These are phyloP conservation scores for Phalacrocorax aristotelis DNA, from an alignment of 2,113 vertebrate genomes.

Conservation along the genomic window DNA sequence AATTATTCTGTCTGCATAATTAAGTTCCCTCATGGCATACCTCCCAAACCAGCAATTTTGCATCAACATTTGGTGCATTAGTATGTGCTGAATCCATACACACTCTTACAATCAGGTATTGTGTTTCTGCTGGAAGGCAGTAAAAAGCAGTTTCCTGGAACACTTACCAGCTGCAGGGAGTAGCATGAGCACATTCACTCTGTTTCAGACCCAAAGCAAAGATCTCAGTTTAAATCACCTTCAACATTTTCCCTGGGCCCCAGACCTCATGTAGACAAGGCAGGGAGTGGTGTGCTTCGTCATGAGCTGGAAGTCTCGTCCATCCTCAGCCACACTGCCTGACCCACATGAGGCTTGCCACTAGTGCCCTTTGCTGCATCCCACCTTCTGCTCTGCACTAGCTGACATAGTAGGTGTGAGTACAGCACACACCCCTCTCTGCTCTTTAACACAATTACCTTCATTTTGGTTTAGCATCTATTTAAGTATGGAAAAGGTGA, in stretches of 20 bases:
- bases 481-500: not conserved
- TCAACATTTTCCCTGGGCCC: not conserved
- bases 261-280: not conserved
- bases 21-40: not conserved
- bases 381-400: not conserved
- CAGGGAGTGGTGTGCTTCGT: not conserved
- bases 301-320: not conserved
- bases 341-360: not conserved
- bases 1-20: not conserved
- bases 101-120: not conserved
- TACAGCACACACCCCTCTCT: not conserved
- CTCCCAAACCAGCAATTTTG: not conserved
- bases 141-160: not conserved
- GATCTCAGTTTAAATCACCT: not conserved
- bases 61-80: not conserved
- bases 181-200: not conserved
- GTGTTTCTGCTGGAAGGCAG: not conserved
- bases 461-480: not conserved
- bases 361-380: not conserved
- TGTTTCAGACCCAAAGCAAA: not conserved
- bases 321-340: not conserved
- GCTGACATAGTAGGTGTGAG: rapidly evolving
- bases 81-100: not conserved
- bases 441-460: not conserved
- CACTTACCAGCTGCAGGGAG: not conserved